Conservation (phyloP, 92 coral and sea anemone species). For the Micromussa lordhowensis region DNA sequence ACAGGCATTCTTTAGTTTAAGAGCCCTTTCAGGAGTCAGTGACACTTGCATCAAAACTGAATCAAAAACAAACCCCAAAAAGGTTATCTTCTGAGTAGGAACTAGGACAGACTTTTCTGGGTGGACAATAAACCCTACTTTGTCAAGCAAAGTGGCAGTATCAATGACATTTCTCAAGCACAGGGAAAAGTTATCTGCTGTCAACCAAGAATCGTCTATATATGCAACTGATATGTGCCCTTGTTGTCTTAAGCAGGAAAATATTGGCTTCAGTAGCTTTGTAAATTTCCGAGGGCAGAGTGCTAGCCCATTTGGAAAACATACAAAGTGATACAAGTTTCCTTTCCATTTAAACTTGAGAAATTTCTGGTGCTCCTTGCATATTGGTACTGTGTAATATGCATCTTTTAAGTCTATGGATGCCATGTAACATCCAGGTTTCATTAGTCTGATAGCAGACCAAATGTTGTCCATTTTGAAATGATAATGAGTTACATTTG, state of each 20-base stretch:
- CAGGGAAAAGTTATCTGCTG: too few relatives aligned
- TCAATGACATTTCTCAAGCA: too few relatives aligned
- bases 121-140: slow-evolving; percentile 57
- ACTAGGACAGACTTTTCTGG: slow-evolving; percentile 55
- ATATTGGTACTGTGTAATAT: slow-evolving; percentile 46
- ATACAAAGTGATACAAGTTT: slow-evolving; percentile 4
- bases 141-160: too few relatives aligned
- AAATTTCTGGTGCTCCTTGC: slow-evolving; percentile 32
- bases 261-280: slow-evolving; percentile 19
- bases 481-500: slow-evolving; percentile 42
- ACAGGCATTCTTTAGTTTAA: slow-evolving; percentile 49
- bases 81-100: slow-evolving; percentile 54
- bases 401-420: slow-evolving; percentile 58
- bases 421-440: slow-evolving; percentile 59
- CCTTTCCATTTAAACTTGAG: slow-evolving; percentile 40
- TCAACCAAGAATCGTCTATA: too few relatives aligned
- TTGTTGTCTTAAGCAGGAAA: slow-evolving; percentile 27
- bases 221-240: too few relatives aligned
- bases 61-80: slow-evolving; percentile 61
- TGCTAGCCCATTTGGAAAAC: slow-evolving; percentile 40
- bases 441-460: slow-evolving; percentile 49
- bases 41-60: slow-evolving; percentile 33
- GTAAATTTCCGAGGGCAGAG: slow-evolving; percentile 40
- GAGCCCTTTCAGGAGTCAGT: slow-evolving; percentile 48
- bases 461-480: slow-evolving; percentile 59